Percentiles rank a stretch among this genome's conserved stretches.
Evolutionary conservation across 1,140 invertebrate genomes (phyloP).

Genomic region (Metopolophium dirhodum): DNA sequence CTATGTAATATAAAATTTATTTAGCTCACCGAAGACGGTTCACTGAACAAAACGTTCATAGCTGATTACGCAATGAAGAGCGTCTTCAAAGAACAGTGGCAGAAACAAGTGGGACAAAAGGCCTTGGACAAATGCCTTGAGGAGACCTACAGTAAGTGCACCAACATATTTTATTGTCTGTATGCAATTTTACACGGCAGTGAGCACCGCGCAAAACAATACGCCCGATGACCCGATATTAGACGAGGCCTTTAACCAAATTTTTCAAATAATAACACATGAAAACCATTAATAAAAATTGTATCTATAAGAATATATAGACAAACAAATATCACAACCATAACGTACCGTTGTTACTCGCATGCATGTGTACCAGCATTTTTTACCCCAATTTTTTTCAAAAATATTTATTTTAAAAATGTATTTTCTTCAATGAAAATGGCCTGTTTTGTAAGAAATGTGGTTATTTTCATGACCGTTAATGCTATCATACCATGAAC

Average conservation of each 20-base stretch:
- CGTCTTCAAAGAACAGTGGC: slow-evolving; percentile 58
- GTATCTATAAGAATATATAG: background rate
- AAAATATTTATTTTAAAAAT: background rate
- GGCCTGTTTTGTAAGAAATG: background rate
- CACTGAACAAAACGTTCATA: slow-evolving; percentile 52
- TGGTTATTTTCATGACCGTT: background rate
- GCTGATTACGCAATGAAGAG: slow-evolving; percentile 22
- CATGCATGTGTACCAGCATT: background rate
- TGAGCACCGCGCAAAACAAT: background rate
- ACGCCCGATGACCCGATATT: background rate
- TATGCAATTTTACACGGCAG: background rate
- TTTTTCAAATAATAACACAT: background rate
- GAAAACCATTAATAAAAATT: background rate
- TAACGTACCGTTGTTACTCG: background rate
- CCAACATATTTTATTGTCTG: background rate
- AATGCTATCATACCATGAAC: too few relatives aligned
- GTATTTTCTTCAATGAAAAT: background rate
- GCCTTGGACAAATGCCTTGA: slow-evolving; percentile 54
- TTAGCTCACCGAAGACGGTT: slow-evolving; percentile 56
- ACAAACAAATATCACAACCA: background rate
- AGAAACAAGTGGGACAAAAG: slow-evolving; percentile 57
- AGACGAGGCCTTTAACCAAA: background rate
- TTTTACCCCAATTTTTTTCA: background rate
- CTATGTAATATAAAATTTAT: background rate
- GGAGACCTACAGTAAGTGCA: slow-evolving; percentile 57